These are phyloP conservation scores for Clusia tigrina DNA, from an alignment of 2,888 invertebrate genomes.

Conservation along the genomic window DNA sequence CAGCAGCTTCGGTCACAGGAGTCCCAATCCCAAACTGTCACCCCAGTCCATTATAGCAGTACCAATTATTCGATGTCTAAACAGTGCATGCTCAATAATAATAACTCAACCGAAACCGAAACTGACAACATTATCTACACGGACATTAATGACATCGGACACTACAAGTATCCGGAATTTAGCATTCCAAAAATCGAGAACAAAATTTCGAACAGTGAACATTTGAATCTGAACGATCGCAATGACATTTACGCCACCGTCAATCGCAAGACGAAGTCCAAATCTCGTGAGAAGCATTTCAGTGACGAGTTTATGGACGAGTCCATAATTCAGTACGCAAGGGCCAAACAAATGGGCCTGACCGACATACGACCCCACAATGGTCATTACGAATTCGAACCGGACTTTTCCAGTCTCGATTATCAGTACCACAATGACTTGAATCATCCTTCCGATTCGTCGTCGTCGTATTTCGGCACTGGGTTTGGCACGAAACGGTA, in stretches of 20 bases:
- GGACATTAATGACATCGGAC: conserved; percentile 63
- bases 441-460: conserved; percentile 62
- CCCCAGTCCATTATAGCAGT: conserved; percentile 66
- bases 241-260: conserved; percentile 64
- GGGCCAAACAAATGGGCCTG: conserved; percentile 55
- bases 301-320: conserved; percentile 65
- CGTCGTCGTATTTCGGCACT: conserved; percentile 61
- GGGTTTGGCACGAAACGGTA: conserved; percentile 55
- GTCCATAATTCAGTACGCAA: conserved; percentile 58
- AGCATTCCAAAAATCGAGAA: conserved; percentile 51
- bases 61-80: conserved; percentile 66
- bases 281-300: conserved; percentile 61
- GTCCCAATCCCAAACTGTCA: conserved; percentile 63
- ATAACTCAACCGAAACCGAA: conserved; percentile 63
- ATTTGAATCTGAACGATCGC: conserved; percentile 58
- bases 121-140: conserved; percentile 65
- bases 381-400: conserved; percentile 46
- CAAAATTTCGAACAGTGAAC: conserved; percentile 60
- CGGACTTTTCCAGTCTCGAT: conserved; percentile 46
- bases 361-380: conserved; percentile 36
- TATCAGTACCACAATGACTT: conserved; percentile 60
- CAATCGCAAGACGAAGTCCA: conserved; percentile 64
- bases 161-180: conserved; percentile 59
- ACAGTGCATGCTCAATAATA: conserved; percentile 62
- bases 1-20: conserved; percentile 62